Evolutionary conservation across 2,113 vertebrate species (phyloP).

Genomic region (Laticauda colubrina): DNA sequence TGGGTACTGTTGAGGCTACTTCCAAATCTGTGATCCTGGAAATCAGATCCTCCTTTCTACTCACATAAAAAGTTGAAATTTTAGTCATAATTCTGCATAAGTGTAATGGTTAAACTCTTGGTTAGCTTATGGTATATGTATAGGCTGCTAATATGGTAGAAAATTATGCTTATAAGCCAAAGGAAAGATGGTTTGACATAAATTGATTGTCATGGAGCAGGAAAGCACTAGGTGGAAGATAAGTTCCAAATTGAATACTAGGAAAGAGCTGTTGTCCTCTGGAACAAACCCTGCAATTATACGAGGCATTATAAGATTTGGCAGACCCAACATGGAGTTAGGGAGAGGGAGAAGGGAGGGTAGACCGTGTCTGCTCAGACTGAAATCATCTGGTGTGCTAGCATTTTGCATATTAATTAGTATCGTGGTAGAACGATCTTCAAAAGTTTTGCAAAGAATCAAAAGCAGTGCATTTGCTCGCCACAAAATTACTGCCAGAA

Average conservation of each 20-base stretch:
- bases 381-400: constrained; percentile 11
- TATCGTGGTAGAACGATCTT: constrained; percentile 25
- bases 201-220: neutral
- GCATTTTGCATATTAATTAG: constrained; percentile 40
- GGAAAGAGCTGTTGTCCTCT: neutral
- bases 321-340: neutral
- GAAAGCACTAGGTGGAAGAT: neutral
- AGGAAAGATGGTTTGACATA: neutral
- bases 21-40: too few species aligned
- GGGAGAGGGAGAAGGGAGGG: neutral
- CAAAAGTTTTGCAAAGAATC: constrained; percentile 26
- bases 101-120: neutral
- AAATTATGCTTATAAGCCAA: neutral
- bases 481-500: constrained; percentile 67
- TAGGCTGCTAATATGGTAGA: neutral
- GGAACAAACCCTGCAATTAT: neutral
- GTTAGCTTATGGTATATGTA: neutral
- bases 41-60: neutral
- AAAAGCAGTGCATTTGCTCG: constrained; percentile 25
- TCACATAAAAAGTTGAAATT: neutral
- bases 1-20: neutral
- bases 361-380: neutral
- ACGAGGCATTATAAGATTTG: neutral
- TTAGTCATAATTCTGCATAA: neutral
- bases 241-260: neutral